phyloP scores from a whole-genome alignment of 2,888 invertebrate species.

The Acleris holmiana region DNA sequence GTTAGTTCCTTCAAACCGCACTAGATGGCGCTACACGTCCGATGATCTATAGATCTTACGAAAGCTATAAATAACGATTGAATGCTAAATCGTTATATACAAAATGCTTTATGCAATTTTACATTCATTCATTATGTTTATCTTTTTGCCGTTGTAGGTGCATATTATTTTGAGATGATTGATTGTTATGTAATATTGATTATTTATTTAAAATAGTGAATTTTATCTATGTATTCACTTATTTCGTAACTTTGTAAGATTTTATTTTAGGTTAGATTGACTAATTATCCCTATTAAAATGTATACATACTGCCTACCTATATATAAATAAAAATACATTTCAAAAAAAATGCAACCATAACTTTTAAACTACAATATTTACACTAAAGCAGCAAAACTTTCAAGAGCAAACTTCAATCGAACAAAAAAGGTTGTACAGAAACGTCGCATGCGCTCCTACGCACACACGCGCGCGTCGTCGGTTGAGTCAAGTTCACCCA shows the following conservation, averaged over 20 bases:
- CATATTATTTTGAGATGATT: too few relatives aligned
- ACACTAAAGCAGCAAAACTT: constrained; percentile 29
- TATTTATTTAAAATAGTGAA: too few relatives aligned
- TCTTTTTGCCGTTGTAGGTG: too few relatives aligned
- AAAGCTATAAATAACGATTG: neutral
- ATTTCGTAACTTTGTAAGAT: too few relatives aligned
- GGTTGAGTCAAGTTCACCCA: constrained; percentile 43
- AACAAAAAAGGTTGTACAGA: constrained; percentile 26
- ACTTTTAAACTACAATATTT: neutral
- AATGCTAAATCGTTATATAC: neutral
- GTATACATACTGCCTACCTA: too few relatives aligned
- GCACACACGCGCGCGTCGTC: constrained; percentile 19
- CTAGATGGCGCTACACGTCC: constrained; percentile 32
- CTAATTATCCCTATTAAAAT: too few relatives aligned
- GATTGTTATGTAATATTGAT: too few relatives aligned
- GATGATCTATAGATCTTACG: constrained; percentile 28
- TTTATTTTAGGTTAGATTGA: too few relatives aligned
- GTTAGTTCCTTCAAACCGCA: constrained; percentile 13
- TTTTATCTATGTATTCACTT: too few relatives aligned
- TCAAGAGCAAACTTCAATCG: constrained; percentile 32
- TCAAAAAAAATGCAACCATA: constrained; percentile 1
- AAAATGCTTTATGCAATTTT: too few relatives aligned
- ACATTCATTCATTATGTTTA: too few relatives aligned
- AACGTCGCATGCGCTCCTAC: constrained; percentile 46
- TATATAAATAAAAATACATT: neutral